phyloP scores from a whole-genome alignment of 2,888 invertebrate genomes.

The Theodoxus fluviatilis region DNA sequence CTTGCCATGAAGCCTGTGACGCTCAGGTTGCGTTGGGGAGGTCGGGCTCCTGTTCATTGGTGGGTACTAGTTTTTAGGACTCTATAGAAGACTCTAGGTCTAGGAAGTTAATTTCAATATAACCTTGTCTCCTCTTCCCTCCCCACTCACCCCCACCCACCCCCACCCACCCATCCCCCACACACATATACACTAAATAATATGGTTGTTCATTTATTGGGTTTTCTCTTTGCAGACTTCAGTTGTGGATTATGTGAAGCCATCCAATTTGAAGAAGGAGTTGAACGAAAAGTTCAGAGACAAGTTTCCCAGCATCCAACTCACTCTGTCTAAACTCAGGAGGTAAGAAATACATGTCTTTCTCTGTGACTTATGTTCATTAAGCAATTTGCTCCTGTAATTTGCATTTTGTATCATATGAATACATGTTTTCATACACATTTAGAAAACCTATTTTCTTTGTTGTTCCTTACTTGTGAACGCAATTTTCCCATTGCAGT shows the following conservation, averaged over 20 bases:
- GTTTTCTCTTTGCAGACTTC: constrained; percentile 75
- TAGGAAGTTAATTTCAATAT: no score
- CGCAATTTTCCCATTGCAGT: constrained; percentile 68
- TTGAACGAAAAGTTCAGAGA: constrained; percentile 95
- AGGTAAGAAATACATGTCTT: constrained; percentile 72
- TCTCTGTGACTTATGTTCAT: not conserved
- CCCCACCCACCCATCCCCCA: no score
- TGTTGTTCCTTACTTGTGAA: not conserved
- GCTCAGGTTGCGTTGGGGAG: no score
- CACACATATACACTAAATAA: not conserved
- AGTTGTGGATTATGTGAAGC: constrained; percentile 94
- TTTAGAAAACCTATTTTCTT: not conserved
- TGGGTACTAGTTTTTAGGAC: no score
- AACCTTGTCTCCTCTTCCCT: no score
- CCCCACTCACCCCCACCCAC: no score
- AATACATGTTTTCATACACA: not conserved
- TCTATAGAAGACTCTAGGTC: no score
- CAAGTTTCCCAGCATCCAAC: constrained; percentile 91
- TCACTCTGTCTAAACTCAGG: constrained; percentile 93
- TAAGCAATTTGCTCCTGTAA: not conserved
- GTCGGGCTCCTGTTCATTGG: no score
- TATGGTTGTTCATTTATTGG: not conserved
- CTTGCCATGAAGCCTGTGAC: no score
- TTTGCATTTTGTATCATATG: not conserved
- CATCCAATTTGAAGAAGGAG: constrained; percentile 94